These are phyloP conservation scores for Rhagophthalmus giganteus DNA, from an alignment of 2,888 invertebrate species.

Conservation along the genomic window DNA sequence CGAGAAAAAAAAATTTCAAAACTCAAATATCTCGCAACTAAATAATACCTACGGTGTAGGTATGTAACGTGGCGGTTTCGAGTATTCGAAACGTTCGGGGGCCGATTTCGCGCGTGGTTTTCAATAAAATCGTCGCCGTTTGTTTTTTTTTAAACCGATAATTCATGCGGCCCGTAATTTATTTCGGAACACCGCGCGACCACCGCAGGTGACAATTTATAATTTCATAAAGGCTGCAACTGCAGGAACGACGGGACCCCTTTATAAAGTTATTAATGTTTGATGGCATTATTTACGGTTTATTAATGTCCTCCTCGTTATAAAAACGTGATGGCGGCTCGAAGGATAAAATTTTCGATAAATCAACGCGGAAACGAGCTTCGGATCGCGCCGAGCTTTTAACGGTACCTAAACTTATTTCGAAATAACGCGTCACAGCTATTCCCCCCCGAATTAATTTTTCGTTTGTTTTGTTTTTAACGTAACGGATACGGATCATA, in stretches of 20 bases:
- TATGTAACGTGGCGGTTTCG: too few species aligned
- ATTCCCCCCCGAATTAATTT: not conserved
- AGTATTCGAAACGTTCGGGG: slow-evolving; percentile 14
- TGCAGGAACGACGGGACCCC: slow-evolving; percentile 35
- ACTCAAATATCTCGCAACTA: slow-evolving; percentile 32
- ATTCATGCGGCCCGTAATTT: slow-evolving; percentile 37
- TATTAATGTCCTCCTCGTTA: slow-evolving; percentile 34
- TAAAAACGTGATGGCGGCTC: slow-evolving; percentile 16
- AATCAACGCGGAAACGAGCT: slow-evolving; percentile 24
- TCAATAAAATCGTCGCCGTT: slow-evolving; percentile 39
- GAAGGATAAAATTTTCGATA: slow-evolving; percentile 15
- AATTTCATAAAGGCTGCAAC: slow-evolving; percentile 42
- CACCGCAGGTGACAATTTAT: slow-evolving; percentile 47
- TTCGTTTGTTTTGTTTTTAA: not conserved
- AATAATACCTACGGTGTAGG: too few species aligned
- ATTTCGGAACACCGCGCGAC: slow-evolving; percentile 36
- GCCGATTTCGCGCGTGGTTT: too few species aligned
- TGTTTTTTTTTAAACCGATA: slow-evolving; percentile 28
- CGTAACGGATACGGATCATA: not conserved
- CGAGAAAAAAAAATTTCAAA: slow-evolving; percentile 36
- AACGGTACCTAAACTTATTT: slow-evolving; percentile 1
- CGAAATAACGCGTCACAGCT: too few species aligned
- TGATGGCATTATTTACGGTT: slow-evolving; percentile 43
- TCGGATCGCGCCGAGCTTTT: slow-evolving; percentile 17
- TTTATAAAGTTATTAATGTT: slow-evolving; percentile 44